Base-by-base conservation (phyloP, 2,797 vertebrate genomes). In the Falco cherrug region DNA sequence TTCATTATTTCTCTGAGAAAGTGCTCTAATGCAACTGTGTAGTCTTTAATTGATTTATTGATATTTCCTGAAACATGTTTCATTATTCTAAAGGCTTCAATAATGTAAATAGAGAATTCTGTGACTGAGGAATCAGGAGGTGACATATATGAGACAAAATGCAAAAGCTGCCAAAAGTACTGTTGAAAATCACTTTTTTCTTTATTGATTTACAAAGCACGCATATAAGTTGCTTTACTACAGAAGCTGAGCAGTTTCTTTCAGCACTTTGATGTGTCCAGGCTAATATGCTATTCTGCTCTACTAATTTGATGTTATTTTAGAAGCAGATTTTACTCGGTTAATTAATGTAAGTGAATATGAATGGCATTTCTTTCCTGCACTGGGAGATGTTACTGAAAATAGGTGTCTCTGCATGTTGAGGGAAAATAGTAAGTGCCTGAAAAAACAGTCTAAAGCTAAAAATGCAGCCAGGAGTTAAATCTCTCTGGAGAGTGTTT, bases 231-330 rank as follows among this genome's bases (percentile, higher is more conserved):
- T 94, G 61, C 74, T 77, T 92, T 87, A 64, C 68, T 74, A 43
- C 22, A 67, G 67, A 60, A 57, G 56, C 68, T 51, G 60, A 89
- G 76, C 56, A 84, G 37, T 51, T 87, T 90, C 90, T 53, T 95
- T 96, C 90, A 87, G 84, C 41, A 54, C 86, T 95, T 91, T 84
- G 84, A 85, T 85, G 87, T 89, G 60, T 84, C 89, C 64, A 85
- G 54, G 47, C 48, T 89, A 89, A 93, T 88, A 71, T 25, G 43
- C 37, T 80, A 61, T 85, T 85, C 75, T 96, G 37, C 68, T 92
- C 41, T 90, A 71, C 71, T 85, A 60, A 86, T 87, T 89, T 89
- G 41, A 60, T 90, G 67, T 67, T 89, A 90, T 93, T 95, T 92
- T 50, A 80, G 71, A 82, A 87, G 50, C 65, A 80, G 61, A 75